Evolutionary conservation across 1,140 invertebrate species (phyloP), one percentile per base, ranked within the genome.

Genomic region (Leptopilina clavipes): DNA sequence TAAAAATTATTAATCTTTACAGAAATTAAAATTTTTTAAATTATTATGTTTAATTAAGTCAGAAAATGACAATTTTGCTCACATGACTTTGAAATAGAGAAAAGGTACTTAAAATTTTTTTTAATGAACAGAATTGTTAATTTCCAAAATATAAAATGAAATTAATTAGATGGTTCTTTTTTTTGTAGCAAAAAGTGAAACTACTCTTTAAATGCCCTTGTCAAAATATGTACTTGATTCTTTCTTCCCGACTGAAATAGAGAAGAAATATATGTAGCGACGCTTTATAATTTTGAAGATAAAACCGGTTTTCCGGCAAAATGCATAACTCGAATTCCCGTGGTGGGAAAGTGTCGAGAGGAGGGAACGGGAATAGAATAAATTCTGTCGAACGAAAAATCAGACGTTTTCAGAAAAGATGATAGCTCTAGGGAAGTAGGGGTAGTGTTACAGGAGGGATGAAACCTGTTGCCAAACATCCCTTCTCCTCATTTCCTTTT

Each of bases 271-370:
- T 45, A 70, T 71, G 25, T 65, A 65, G 22, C 59, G 59, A 22
- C 76, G 72, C 79, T 81, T 79, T 79, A 77, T 83, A 83, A 83
- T 85, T 85, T 83, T 31, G 76, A 80, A 75, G 76, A 74, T 76
- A 81, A 85, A 87, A 87, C 86, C 86, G 86, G 86, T 87, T 86
- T 74, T 87, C 86, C 86, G 81, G 86, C 86, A 80, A 87, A 87
- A 85, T 81, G 82, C 79, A 82, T 74, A 82, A 79, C 81, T 81
- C 77, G 77, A 44, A 73, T 73, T 52, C 72, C 14, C 65, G 65
- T 71, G 14, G 45, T 17, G 59, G 12, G 76, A 31, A 43, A 77
- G 31, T 22, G 25, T 54, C n/a, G 44, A 37, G 70, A 76, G 25
- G 74, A 40, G 44, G 31, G 25, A 25, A 6, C 9, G 17, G 31